Base-by-base conservation (phyloP, 2,113 vertebrate genomes). In the Chelonoidis abingdonii region DNA sequence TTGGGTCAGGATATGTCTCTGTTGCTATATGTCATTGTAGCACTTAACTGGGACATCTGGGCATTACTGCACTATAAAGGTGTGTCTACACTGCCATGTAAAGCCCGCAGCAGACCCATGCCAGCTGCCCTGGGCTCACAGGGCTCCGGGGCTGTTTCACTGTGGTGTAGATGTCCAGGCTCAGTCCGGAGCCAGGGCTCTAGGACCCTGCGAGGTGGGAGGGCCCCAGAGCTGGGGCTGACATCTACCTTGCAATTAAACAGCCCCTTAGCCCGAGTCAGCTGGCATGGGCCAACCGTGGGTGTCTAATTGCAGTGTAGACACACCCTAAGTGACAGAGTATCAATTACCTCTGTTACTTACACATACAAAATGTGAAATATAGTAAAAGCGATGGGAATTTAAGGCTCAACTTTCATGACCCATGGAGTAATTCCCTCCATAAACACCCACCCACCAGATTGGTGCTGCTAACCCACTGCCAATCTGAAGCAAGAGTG, bases 1-100 rank as follows among this genome's bases (percentile, higher is more conserved):
- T 1, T 0, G 10, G 65, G 38, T 84, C 27, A 0, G 89, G 0
- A 8, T n/a, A 6, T 0, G 72, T 41, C 87, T 38, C 85, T 1
- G 87, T 69, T 49, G 14, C 76, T 16, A 16, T 12, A 56, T 21
- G 54, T 2, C 7, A 0, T 69, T 50, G 90, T 1, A 1, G 80
- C 89, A 17, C 0, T 27, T 0, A 1, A 6, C 2, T n/a, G 94
- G 93, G 79, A 38, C 1, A n/a, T 47, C 83, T 2, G 54, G 80
- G 89, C 92, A 83, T 87, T 27, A 62, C 47, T 83, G 86, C 86
- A 94, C 81, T 1, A 27, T 6, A 4, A 9, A 9, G 0, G 0
- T 16, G 35, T 21, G 16, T n/a, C 35, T 10, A 38, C 8, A 13
- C 35, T n/a, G 65, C 65, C 19, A 8, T n/a, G 19, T n/a, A 69